Conservation (phyloP, 2,888 invertebrate species). For the Nowickia ferox region DNA sequence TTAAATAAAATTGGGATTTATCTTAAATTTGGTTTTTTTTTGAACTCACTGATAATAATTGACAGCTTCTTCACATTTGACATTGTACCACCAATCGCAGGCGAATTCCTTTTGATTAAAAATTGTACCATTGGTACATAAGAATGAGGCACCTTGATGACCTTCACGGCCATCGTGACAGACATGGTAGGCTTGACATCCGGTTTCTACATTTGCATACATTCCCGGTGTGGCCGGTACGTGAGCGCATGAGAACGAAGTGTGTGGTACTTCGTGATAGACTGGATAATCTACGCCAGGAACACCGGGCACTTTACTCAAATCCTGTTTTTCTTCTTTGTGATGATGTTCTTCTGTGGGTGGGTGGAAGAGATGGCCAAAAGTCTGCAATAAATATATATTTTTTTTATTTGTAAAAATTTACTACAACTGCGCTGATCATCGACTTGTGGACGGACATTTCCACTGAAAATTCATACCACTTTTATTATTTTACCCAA, state of each 20-base stretch:
- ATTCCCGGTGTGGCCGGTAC: conserved; percentile 93
- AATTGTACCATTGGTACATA: conserved; percentile 93
- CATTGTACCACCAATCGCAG: conserved; percentile 97
- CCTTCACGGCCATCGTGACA: conserved; percentile 94
- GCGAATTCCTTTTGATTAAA: conserved; percentile 94
- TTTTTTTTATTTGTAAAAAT: not conserved
- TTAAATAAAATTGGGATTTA: not conserved
- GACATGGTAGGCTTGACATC: conserved; percentile 94
- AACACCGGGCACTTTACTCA: conserved; percentile 91
- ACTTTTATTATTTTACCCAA: too few relatives aligned
- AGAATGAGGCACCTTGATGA: conserved; percentile 91
- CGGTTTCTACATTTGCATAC: conserved; percentile 95
- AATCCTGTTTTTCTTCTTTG: conserved; percentile 85
- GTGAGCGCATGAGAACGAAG: conserved; percentile 90
- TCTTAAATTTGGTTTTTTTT: not conserved
- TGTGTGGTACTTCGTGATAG: conserved; percentile 90
- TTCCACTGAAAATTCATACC: too few relatives aligned
- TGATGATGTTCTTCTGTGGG: conserved; percentile 76
- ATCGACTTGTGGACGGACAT: too few relatives aligned
- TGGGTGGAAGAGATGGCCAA: conserved; percentile 80
- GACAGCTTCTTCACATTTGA: conserved; percentile 90
- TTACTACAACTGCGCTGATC: not conserved
- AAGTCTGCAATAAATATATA: conserved; percentile 75
- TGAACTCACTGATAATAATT: conserved; percentile 88
- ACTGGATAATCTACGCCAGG: conserved; percentile 93